phyloP scores from a whole-genome alignment of 2,888 invertebrate genomes.

The Chalcis sispes region DNA sequence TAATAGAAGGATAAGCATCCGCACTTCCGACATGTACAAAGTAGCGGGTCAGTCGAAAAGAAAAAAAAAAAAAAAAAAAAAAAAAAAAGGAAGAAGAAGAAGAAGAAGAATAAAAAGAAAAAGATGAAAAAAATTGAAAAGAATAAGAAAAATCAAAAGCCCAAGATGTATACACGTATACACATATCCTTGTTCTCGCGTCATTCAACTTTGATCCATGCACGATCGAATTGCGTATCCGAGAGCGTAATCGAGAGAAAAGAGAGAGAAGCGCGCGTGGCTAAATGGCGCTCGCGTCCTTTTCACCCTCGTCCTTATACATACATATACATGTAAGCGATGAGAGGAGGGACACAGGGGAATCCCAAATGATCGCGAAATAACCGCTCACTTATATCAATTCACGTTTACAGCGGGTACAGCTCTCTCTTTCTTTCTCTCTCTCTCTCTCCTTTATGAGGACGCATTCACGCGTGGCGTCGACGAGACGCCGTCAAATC shows the following conservation, averaged over 20 bases:
- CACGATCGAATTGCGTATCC: too few relatives aligned
- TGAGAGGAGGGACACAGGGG: conserved; percentile 50
- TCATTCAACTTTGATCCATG: too few relatives aligned
- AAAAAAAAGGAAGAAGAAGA: neutral
- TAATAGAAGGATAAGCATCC: too few relatives aligned
- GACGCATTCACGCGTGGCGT: conserved; percentile 73
- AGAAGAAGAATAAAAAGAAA: neutral
- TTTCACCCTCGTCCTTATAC: conserved; percentile 40
- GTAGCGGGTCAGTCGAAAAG: too few relatives aligned
- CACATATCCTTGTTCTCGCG: conserved; percentile 35
- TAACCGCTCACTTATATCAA: conserved; percentile 76
- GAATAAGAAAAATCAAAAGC: neutral
- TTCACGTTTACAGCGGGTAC: conserved; percentile 62
- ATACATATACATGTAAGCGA: neutral
- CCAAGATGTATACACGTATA: neutral
- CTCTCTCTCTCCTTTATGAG: conserved; percentile 69
- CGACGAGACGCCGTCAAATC: neutral
- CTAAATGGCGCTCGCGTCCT: conserved; percentile 33
- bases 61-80: neutral
- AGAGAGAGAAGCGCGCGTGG: neutral
- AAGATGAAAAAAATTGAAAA: neutral
- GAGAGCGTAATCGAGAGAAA: too few relatives aligned
- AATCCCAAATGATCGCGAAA: conserved; percentile 75
- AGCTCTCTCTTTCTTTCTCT: neutral
- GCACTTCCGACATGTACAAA: too few relatives aligned